Evolutionary conservation across 2,113 vertebrate genomes (phyloP).

Genomic region (Egretta garzetta): DNA sequence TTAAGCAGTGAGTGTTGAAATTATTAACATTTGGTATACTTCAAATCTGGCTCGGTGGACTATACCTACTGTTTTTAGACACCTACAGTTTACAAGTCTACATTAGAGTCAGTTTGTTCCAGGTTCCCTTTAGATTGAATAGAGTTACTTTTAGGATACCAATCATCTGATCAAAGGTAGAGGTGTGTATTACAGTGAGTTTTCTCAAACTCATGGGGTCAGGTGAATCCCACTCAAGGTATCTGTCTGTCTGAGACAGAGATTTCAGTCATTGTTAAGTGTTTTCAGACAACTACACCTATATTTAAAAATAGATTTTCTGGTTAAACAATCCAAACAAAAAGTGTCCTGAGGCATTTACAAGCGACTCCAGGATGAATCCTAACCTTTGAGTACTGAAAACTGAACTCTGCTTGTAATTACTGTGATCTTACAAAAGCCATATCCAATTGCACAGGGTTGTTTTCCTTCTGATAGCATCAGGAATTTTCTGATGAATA

Average conservation of each 20-base stretch:
- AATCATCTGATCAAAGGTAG: neutral
- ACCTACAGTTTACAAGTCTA: neutral
- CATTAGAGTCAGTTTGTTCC: neutral
- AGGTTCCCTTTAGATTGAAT: neutral
- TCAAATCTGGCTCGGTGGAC: neutral
- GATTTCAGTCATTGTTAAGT: neutral
- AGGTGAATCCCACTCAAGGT: neutral
- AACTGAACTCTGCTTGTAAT: neutral
- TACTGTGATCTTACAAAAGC: neutral
- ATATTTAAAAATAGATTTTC: neutral
- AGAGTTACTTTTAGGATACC: neutral
- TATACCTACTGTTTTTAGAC: neutral
- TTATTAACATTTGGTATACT: neutral
- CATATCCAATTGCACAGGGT: neutral
- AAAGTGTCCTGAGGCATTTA: neutral
- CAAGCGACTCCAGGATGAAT: neutral
- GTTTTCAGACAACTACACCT: neutral
- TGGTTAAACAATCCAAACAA: neutral
- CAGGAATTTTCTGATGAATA: neutral
- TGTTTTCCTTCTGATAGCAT: neutral
- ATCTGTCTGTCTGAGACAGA: neutral
- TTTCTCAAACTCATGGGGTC: neutral
- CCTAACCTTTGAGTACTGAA: neutral
- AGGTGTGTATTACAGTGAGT: neutral
- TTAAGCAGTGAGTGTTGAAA: neutral